phyloP scores from a whole-genome alignment of 2,888 invertebrate species.

The Psococerastis gibbosa region DNA sequence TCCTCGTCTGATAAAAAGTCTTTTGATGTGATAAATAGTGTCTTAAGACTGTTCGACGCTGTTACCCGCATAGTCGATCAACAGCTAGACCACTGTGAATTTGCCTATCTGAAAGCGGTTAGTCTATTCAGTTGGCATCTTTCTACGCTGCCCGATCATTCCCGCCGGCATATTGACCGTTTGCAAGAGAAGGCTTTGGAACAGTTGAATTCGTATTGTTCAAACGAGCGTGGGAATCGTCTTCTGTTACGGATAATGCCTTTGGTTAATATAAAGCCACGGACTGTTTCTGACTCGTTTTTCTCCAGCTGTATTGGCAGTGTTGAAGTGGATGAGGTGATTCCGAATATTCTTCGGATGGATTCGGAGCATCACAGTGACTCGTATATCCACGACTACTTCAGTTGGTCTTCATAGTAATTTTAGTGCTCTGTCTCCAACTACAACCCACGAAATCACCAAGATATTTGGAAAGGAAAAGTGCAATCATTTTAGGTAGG shows the following conservation, averaged over 20 bases:
- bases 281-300: conserved; percentile 75
- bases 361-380: conserved; percentile 7
- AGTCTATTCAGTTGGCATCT: conserved; percentile 60
- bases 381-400: no score
- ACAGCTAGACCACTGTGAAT: conserved; percentile 65
- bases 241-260: no score
- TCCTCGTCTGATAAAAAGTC: conserved; percentile 60
- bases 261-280: conserved; percentile 32
- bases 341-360: conserved; percentile 69
- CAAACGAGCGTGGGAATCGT: no score
- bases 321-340: conserved; percentile 87
- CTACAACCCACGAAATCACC: no score
- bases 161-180: conserved; percentile 33
- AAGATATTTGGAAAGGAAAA: no score
- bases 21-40: conserved; percentile 39
- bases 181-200: conserved; percentile 42
- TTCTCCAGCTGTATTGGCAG: conserved; percentile 81
- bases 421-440: no score
- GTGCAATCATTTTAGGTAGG: no score
- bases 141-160: conserved; percentile 28
- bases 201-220: conserved; percentile 32
- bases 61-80: conserved; percentile 52
- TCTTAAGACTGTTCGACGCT: conserved; percentile 67
- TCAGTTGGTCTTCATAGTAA: no score
- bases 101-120: conserved; percentile 70